Evolutionary conservation across 2,888 invertebrate species (phyloP).

Genomic region (Drosophila heteroneura): DNA sequence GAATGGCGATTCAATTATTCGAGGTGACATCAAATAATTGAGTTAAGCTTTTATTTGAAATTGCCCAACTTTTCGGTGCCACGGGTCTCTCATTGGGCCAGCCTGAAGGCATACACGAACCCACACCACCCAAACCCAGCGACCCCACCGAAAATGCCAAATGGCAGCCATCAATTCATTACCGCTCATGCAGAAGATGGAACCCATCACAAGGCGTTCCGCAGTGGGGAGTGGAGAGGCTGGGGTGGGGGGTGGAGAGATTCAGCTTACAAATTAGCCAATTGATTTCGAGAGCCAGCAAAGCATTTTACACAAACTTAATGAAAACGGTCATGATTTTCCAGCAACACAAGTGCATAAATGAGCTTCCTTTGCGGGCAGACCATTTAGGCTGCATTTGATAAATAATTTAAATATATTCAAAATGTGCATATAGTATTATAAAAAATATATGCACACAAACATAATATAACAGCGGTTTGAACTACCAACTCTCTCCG

Average conservation of each 20-base stretch:
- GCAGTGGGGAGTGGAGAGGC: background rate
- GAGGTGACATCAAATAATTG: slow-evolving; percentile 70
- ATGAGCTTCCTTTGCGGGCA: slow-evolving; percentile 28
- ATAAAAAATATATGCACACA: background rate
- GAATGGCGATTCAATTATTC: slow-evolving; percentile 71
- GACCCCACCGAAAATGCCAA: background rate
- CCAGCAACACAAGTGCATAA: slow-evolving; percentile 5
- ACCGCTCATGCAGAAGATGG: slow-evolving; percentile 8
- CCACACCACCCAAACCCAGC: background rate
- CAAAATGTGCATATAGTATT: background rate
- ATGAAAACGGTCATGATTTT: slow-evolving; percentile 6
- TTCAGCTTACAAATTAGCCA: slow-evolving; percentile 26
- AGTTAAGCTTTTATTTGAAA: slow-evolving; percentile 54
- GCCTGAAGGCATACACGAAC: background rate
- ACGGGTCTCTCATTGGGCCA: background rate
- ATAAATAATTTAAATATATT: slow-evolving; percentile 11
- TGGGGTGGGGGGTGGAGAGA: rapidly evolving
- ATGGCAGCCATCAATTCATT: slow-evolving; percentile 26
- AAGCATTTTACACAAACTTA: background rate
- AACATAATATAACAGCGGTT: slow-evolving; percentile 2
- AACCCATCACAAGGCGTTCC: slow-evolving; percentile 1
- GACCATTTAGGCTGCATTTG: slow-evolving; percentile 8
- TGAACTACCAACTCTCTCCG: background rate
- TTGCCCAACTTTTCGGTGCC: slow-evolving; percentile 19
- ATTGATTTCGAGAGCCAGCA: slow-evolving; percentile 3